Conservation (phyloP, 2,113 vertebrate genomes). For the Cryptotis parvus region DNA sequence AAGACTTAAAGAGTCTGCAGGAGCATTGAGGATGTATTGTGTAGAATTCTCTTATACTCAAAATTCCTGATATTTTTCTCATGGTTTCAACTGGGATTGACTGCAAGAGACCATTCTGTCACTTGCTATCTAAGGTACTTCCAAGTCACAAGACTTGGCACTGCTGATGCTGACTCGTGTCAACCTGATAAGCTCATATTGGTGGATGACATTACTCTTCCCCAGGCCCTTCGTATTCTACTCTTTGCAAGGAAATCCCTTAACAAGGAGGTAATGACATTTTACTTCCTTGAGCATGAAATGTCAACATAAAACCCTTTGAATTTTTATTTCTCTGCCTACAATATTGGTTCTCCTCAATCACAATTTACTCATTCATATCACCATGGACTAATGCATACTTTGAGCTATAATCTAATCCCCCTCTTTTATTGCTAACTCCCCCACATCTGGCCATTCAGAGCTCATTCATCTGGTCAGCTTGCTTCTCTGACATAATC, state of each 20-base stretch:
- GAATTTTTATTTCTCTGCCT: not conserved
- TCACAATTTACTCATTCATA: not conserved
- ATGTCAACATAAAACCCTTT: not conserved
- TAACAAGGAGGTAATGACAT: not conserved
- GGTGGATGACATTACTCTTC: too few relatives aligned
- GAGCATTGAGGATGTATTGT: not conserved
- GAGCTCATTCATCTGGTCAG: not conserved
- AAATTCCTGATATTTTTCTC: constrained; percentile 11
- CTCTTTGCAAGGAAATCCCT: constrained; percentile 8
- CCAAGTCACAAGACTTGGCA: not conserved
- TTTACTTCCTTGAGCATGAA: not conserved
- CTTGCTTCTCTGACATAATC: not conserved
- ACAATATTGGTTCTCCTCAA: not conserved
- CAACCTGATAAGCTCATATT: not conserved
- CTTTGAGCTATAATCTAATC: not conserved
- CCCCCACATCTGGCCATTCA: not conserved
- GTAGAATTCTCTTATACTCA: not conserved
- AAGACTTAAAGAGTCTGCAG: not conserved
- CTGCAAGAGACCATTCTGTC: not conserved
- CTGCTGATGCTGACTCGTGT: not conserved
- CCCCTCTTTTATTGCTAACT: not conserved
- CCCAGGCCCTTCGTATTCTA: not conserved
- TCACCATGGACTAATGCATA: not conserved
- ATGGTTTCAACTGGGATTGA: not conserved
- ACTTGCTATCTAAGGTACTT: not conserved